Base-by-base conservation (phyloP, 2,888 invertebrate species). In the Epistrophe eligans region DNA sequence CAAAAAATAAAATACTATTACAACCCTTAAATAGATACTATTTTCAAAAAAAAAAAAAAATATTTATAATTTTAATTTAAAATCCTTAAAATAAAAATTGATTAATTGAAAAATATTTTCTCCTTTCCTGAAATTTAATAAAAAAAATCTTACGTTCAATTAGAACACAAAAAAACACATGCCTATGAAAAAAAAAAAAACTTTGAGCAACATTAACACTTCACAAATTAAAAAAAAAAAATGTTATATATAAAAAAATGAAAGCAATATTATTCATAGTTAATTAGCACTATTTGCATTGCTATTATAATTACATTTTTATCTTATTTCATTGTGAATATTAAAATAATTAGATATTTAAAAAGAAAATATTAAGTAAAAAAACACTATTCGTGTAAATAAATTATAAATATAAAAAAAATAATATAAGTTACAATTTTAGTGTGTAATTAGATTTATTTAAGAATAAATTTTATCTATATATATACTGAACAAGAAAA, bases 231-330 rank as follows among this genome's bases (percentile, higher is more conserved):
- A 50, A 67, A 40, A 71, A 11, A 48, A 90, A 90, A 89, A 89
- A 74, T 71, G 70, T 84, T 48, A 77, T 70, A 40, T n/a, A 79
- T 64, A 84, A 13, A 79, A 88, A 77, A 77, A 73, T 83, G 70
- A 91, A 92, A 92, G 91, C 91, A 91, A 91, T 91, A 91, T 92
- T 92, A 92, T 92, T 91, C 92, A 90, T 92, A 92, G 92, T 91
- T 92, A 91, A 91, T 92, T 91, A 92, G 90, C 89, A 90, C 88
- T 88, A 79, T 79, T 84, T 88, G 79, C 88, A 88, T 88, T 84
- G 88, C 88, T 88, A 84, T 72, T 83, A 79, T 66, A 66, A 85
- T 52, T 76, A 72, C 45, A 62, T 76, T 91, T 90, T 90, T 90
- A 89, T 91, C 91, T 91, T 90, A 91, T 91, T 91, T 91, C 91